phyloP scores from a whole-genome alignment of 2,888 invertebrate species.

The Odontomyia ornata region DNA sequence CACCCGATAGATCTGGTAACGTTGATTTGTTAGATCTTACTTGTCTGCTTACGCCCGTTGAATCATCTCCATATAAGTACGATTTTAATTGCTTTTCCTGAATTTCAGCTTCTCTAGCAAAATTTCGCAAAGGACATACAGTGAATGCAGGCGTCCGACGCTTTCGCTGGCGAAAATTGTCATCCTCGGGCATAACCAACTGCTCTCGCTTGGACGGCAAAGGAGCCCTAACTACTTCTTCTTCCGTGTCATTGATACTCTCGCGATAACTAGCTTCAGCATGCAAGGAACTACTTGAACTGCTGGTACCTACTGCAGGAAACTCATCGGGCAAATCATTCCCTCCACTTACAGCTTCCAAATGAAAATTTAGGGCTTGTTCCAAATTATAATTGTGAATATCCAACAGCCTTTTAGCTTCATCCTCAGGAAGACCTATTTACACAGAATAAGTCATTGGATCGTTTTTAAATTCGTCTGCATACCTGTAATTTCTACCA shows the following conservation, averaged over 20 bases:
- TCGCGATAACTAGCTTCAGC: neutral
- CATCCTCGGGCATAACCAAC: conserved; percentile 61
- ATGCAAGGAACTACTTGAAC: neutral
- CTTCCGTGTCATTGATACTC: neutral
- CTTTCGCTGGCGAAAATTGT: conserved; percentile 60
- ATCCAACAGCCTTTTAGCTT: conserved; percentile 44
- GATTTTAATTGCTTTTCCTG: conserved; percentile 59
- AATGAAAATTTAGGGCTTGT: conserved; percentile 48
- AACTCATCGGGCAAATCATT: neutral
- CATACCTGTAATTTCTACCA: conserved; percentile 60
- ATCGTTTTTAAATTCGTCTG: neutral
- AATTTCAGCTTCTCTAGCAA: conserved; percentile 61
- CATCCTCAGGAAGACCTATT: conserved; percentile 41
- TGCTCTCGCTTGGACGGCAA: conserved; percentile 63
- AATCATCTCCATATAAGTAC: neutral
- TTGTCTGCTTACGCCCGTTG: neutral
- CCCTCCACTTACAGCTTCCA: conserved; percentile 36
- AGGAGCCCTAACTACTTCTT: conserved; percentile 56
- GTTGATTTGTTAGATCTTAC: too few relatives aligned
- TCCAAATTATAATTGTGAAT: conserved; percentile 45
- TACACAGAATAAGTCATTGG: too few relatives aligned
- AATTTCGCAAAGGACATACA: conserved; percentile 62
- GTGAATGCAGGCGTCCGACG: conserved; percentile 58
- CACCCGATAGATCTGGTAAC: too few relatives aligned
- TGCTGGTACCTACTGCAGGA: neutral